Evolutionary conservation across 2,113 vertebrate genomes (phyloP).

Genomic region (Percina caprodes): DNA sequence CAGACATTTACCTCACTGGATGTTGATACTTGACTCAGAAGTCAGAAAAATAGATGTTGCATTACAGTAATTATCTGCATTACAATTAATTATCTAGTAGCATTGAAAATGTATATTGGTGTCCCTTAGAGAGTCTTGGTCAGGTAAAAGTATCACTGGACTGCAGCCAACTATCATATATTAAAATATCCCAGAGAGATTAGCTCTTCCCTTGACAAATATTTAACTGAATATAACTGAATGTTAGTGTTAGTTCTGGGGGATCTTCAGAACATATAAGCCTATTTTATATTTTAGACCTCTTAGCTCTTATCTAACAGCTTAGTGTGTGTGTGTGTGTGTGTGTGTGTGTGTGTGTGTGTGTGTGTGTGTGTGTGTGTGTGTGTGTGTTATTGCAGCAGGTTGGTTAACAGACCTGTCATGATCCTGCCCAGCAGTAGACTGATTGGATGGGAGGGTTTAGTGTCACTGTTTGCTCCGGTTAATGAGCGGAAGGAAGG

Average conservation of each 20-base stretch:
- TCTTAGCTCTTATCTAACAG: not conserved
- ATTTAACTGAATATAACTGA: too few relatives aligned
- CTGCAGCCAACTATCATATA: not conserved
- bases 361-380: conserved; percentile 23
- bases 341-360: conserved; percentile 25
- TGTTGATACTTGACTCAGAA: not conserved
- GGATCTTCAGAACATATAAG: not conserved
- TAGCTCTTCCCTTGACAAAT: not conserved
- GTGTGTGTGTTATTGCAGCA: conserved; percentile 4
- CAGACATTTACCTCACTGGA: not conserved
- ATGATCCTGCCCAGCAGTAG: conserved; percentile 51
- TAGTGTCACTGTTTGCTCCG: conserved; percentile 73
- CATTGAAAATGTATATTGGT: not conserved
- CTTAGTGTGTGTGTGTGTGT: conserved; percentile 16
- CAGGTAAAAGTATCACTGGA: not conserved
- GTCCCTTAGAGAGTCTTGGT: not conserved
- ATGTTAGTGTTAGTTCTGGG: not conserved
- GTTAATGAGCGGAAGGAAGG: conserved; percentile 80
- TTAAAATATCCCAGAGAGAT: not conserved
- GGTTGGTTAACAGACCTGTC: conserved; percentile 48
- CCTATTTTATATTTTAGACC: conserved; percentile 33
- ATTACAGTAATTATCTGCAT: too few relatives aligned
- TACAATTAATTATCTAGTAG: not conserved
- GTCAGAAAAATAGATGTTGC: not conserved
- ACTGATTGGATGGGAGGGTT: conserved; percentile 71